phyloP scores from a whole-genome alignment of 2,113 vertebrate genomes.

The Pycnonotus jocosus region DNA sequence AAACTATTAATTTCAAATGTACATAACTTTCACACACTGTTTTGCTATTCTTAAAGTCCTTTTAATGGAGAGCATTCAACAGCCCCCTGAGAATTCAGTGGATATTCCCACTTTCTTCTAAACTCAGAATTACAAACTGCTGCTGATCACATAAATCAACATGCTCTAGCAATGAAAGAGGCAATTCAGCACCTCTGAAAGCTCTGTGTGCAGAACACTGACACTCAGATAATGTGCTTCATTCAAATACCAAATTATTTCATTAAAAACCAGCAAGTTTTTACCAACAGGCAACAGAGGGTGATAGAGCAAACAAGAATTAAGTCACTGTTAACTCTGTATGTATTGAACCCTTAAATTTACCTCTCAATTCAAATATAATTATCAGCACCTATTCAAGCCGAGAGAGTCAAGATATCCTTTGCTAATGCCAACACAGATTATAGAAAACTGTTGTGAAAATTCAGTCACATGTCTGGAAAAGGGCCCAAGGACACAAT shows the following conservation, averaged over 20 bases:
- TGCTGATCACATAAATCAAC: background rate
- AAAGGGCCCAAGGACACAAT: background rate
- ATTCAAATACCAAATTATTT: background rate
- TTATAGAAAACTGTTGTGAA: background rate
- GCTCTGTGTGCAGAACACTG: background rate
- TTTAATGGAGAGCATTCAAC: background rate
- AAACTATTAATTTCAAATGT: background rate
- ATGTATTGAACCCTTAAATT: conserved; percentile 1
- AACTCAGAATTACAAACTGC: background rate
- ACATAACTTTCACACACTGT: background rate
- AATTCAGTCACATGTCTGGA: background rate
- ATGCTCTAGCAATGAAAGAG: background rate
- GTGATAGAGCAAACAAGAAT: background rate
- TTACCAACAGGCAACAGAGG: background rate
- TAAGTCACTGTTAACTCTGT: background rate
- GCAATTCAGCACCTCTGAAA: background rate
- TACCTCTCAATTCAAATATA: background rate
- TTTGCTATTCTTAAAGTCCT: background rate
- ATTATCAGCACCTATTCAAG: background rate
- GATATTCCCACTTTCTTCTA: background rate
- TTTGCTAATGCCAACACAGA: conserved; percentile 18
- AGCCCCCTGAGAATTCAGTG: background rate
- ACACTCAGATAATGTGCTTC: background rate
- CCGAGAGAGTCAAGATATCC: background rate
- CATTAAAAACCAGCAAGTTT: background rate